phyloP scores from a whole-genome alignment of 2,113 vertebrate genomes.

The Melanerpes aurifrons region DNA sequence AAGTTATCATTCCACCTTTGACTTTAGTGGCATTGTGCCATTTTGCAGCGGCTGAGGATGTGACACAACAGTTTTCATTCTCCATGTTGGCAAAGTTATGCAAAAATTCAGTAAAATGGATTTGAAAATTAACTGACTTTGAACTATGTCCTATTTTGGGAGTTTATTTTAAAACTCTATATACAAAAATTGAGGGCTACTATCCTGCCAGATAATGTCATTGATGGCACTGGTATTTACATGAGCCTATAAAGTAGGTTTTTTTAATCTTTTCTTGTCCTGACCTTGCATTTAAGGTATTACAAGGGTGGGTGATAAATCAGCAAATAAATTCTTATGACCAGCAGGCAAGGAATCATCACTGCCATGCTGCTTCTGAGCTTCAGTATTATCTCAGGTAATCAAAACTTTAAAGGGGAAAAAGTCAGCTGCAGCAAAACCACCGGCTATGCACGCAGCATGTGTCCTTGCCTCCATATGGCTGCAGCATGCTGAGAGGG shows the following conservation, averaged over 20 bases:
- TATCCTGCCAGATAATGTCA: not conserved
- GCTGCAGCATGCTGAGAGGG: not conserved
- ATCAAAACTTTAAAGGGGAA: conserved; percentile 27
- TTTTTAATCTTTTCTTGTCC: conserved; percentile 23
- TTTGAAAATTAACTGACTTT: not conserved
- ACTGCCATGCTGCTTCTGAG: not conserved
- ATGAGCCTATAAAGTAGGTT: not conserved
- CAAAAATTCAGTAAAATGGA: not conserved
- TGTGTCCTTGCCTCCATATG: not conserved
- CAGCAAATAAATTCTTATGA: conserved; percentile 37
- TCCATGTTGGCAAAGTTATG: not conserved
- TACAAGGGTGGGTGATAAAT: conserved; percentile 31
- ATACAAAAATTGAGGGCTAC: not conserved
- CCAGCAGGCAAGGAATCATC: not conserved
- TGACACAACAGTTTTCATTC: not conserved
- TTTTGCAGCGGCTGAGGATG: conserved; percentile 10
- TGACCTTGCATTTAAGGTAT: conserved; percentile 26
- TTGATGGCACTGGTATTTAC: not conserved
- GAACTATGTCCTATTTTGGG: not conserved
- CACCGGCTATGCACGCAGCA: rapidly evolving
- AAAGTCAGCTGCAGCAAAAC: conserved; percentile 24
- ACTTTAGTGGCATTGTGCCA: not conserved
- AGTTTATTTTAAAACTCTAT: not conserved
- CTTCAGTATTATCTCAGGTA: not conserved
- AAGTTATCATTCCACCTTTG: not conserved